Percentiles rank a stretch among this genome's conserved stretches.
phyloP scores from a whole-genome alignment of 2,888 invertebrate species.

The Cheilosia vulpina region DNA sequence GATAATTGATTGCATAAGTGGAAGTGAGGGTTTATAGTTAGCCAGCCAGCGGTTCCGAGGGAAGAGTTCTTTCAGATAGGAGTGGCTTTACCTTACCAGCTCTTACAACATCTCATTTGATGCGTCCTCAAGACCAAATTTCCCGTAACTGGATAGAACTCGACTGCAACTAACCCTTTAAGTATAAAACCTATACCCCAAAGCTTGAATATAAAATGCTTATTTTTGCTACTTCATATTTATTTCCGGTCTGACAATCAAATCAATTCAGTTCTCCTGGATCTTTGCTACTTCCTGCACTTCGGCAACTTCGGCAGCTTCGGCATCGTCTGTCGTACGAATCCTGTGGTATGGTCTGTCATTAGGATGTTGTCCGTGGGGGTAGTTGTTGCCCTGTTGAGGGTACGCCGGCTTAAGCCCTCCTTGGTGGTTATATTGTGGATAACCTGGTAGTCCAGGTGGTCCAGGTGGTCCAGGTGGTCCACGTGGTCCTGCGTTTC shows the following conservation, averaged over 20 bases:
- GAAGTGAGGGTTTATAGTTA: too few relatives aligned
- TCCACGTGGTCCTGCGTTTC: constrained; percentile 19
- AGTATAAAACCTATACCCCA: too few relatives aligned
- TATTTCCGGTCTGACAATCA: constrained; percentile 17
- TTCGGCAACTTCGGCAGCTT: too few relatives aligned
- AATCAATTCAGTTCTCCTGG: background rate
- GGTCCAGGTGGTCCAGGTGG: constrained; percentile 28
- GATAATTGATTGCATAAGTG: too few relatives aligned
- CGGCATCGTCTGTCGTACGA: constrained; percentile 27
- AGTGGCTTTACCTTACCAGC: too few relatives aligned
- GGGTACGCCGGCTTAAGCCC: constrained; percentile 5
- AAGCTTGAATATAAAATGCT: background rate
- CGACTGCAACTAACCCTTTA: too few relatives aligned
- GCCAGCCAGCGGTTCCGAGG: too few relatives aligned
- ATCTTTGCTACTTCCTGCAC: background rate
- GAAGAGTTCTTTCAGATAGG: too few relatives aligned
- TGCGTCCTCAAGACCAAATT: too few relatives aligned
- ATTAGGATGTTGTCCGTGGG: constrained; percentile 20
- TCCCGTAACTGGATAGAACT: too few relatives aligned
- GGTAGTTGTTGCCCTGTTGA: constrained; percentile 1
- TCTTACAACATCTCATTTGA: too few relatives aligned
- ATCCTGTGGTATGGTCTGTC: constrained; percentile 21
- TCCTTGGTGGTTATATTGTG: background rate
- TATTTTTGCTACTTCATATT: background rate
- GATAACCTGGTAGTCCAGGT: constrained; percentile 15